These are phyloP conservation scores for Anastrepha obliqua DNA, from an alignment of 1,140 invertebrate species.

Conservation along the genomic window DNA sequence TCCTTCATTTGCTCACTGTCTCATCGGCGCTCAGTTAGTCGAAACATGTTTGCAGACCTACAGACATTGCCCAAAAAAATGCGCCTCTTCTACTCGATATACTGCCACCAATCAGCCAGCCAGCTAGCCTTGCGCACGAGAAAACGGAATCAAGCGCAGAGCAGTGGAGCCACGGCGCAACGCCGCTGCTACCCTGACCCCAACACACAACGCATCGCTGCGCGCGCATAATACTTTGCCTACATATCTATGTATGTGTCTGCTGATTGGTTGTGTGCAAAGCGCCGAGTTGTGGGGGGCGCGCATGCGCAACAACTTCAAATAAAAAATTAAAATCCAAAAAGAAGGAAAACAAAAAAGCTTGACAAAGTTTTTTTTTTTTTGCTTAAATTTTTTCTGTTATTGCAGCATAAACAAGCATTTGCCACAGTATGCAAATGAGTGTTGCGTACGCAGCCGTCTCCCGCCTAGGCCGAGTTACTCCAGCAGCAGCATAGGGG, in stretches of 20 bases:
- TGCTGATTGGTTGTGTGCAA: too few relatives aligned
- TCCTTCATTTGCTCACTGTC: background rate
- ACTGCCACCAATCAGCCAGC: background rate
- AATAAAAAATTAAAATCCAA: background rate
- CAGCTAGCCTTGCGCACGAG: background rate
- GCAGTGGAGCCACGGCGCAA: background rate
- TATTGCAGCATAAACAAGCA: background rate
- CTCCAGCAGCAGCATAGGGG: background rate
- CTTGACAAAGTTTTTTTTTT: too few relatives aligned
- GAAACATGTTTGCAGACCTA: slow-evolving; percentile 33
- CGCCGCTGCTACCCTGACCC: slow-evolving; percentile 34
- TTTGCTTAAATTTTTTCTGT: background rate
- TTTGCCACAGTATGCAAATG: background rate
- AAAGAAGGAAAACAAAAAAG: too few relatives aligned
- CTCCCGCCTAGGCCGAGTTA: background rate
- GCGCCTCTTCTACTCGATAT: slow-evolving; percentile 39
- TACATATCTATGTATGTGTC: background rate
- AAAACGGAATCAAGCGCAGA: background rate
- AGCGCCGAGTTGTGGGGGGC: background rate
- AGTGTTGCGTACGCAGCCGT: background rate
- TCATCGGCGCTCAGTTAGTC: background rate
- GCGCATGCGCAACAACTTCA: slow-evolving; percentile 24
- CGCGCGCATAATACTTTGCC: background rate
- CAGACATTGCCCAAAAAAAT: background rate
- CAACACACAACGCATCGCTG: background rate